Base-by-base conservation (phyloP, 2,888 invertebrate species). In the Conistra vaccinii region DNA sequence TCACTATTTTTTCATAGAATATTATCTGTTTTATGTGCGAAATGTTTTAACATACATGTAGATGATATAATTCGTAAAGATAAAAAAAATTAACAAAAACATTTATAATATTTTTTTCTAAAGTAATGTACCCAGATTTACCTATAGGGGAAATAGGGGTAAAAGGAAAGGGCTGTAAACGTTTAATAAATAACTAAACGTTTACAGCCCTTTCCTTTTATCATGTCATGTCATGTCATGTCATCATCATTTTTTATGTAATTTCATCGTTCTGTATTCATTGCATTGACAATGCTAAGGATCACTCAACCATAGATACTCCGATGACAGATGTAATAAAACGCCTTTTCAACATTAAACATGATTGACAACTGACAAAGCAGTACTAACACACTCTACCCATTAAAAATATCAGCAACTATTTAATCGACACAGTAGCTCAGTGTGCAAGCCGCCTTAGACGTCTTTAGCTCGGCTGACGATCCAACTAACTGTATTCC, bases 401-500 rank as follows among this genome's bases (percentile, higher is more conserved):
- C 10, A 73, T 48, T 73, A 39, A 62, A 39, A 62, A 51, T 1
- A 26, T 39, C 14, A n/a, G 35, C 29, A 62, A 55, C n/a, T 35
- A 20, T 17, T 62, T 42, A 26, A 53, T 78, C 5, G 5, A 67
- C 17, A 12, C 32, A 45, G 82, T 80, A 32, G 76, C 48, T 0
- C 57, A 26, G 83, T 83, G 76, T 87, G 77, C 3, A 78, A 61
- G 1, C 55, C n/a, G 61, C 79, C 73, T 79, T 73, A 81, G 66
- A 73, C 65, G 48, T 72, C 76, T 73, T 71, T 78, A 78, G 48
- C 72, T 69, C 69, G 76, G 20, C 80, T 76, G 85, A 72, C 32
- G 76, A 77, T 76, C 62, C 74, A 79, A 78, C 55, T 87, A 87
- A 87, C 86, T 87, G 87, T 87, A 87, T 83, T 80, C 53, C 17